These are phyloP conservation scores for Lepus timidus DNA, from an alignment of 2,113 vertebrate species.

Conservation along the genomic window DNA sequence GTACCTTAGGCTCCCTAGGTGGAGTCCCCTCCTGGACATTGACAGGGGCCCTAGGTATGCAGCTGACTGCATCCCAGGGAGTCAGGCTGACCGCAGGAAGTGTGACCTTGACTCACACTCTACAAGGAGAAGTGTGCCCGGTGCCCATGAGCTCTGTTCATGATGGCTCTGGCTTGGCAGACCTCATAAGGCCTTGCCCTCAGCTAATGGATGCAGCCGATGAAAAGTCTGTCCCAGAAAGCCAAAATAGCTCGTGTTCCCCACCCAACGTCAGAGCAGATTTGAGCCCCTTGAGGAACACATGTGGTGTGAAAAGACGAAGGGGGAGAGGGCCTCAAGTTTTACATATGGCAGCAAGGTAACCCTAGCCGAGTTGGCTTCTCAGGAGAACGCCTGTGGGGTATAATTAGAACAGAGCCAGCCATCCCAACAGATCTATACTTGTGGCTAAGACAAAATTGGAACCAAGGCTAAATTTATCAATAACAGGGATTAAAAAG, in stretches of 20 bases:
- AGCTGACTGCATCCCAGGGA: neutral
- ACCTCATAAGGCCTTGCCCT: slow-evolving; percentile 37
- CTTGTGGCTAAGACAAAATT: slow-evolving; percentile 72
- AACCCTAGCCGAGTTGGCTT: slow-evolving; percentile 74
- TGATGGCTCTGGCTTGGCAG: neutral
- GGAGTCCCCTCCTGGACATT: neutral
- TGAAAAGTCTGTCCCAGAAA: slow-evolving; percentile 69
- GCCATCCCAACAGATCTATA: slow-evolving; percentile 69
- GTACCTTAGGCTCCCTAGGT: neutral
- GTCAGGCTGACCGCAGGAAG: neutral
- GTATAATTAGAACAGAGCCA: slow-evolving; percentile 64
- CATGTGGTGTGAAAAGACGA: slow-evolving; percentile 70
- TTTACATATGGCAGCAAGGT: slow-evolving; percentile 81
- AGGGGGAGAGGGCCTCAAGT: slow-evolving; percentile 61
- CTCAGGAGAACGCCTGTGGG: slow-evolving; percentile 64
- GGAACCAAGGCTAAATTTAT: slow-evolving; percentile 84
- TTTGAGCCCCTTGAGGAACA: slow-evolving; percentile 70
- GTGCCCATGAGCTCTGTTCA: neutral
- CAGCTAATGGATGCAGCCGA: slow-evolving; percentile 55
- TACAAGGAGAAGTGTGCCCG: neutral
- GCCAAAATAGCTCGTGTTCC: slow-evolving; percentile 68
- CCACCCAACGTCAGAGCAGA: slow-evolving; percentile 23
- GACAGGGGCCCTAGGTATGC: neutral
- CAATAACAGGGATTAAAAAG: slow-evolving; percentile 83
- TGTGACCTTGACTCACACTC: neutral